These are phyloP conservation scores for Lymantria monacha DNA, from an alignment of 2,888 invertebrate genomes.

Conservation along the genomic window DNA sequence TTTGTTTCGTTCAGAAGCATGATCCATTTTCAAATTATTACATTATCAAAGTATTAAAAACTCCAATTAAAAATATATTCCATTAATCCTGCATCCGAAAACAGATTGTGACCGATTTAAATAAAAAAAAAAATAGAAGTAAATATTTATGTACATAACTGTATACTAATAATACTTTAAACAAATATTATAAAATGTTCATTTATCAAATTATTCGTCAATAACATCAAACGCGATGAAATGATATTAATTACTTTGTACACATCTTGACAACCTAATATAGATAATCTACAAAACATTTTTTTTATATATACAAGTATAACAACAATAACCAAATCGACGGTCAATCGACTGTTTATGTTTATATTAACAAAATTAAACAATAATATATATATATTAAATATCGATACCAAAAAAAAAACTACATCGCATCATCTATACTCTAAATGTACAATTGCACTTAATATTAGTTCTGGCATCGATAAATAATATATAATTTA, in stretches of 20 bases:
- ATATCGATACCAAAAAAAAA: conserved; percentile 32
- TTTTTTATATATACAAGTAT: conserved; percentile 71
- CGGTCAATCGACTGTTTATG: conserved; percentile 48
- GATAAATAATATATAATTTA: conserved; percentile 51
- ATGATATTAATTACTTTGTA: conserved; percentile 75
- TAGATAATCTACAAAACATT: conserved; percentile 79
- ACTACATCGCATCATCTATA: conserved; percentile 31
- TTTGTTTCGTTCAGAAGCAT: conserved; percentile 1
- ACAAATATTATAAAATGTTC: conserved; percentile 75
- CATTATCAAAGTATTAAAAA: conserved; percentile 27
- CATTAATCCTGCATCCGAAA: neutral
- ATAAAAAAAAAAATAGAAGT: conserved; percentile 61
- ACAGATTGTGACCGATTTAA: conserved; percentile 42
- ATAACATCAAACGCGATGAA: conserved; percentile 59
- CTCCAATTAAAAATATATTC: neutral
- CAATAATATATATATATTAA: conserved; percentile 31
- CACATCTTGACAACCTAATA: conserved; percentile 71
- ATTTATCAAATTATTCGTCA: conserved; percentile 49
- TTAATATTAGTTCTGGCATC: conserved; percentile 52
- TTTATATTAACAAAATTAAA: conserved; percentile 56
- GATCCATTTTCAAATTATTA: conserved; percentile 10
- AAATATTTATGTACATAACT: conserved; percentile 70
- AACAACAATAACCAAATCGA: conserved; percentile 73
- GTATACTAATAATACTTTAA: conserved; percentile 80
- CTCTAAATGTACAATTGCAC: conserved; percentile 45